These are phyloP conservation scores for Rhingia rostrata DNA, from an alignment of 2,888 invertebrate species.

Conservation along the genomic window DNA sequence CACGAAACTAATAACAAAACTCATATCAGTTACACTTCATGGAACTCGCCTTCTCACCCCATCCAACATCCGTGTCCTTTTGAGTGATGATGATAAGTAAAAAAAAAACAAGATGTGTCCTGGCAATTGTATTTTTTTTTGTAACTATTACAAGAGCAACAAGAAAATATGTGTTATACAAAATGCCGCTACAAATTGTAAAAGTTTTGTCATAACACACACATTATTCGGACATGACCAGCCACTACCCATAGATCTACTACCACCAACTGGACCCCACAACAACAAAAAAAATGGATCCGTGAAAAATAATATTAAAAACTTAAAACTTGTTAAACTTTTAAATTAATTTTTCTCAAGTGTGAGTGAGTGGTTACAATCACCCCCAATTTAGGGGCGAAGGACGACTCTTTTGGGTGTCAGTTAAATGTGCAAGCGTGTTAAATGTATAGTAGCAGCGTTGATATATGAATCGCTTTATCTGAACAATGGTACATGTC, in stretches of 20 bases:
- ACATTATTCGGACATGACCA: slow-evolving; percentile 29
- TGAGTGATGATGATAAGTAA: slow-evolving; percentile 3
- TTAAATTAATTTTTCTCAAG: slow-evolving; percentile 72
- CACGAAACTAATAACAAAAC: slow-evolving; percentile 68
- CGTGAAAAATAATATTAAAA: slow-evolving; percentile 56
- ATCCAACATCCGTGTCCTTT: slow-evolving; percentile 8
- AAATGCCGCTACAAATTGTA: slow-evolving; percentile 68
- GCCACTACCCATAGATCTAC: not conserved
- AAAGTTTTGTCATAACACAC: slow-evolving; percentile 67
- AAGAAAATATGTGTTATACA: slow-evolving; percentile 39
- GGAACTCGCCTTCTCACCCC: not conserved
- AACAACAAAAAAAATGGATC: not conserved
- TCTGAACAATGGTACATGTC: slow-evolving; percentile 49
- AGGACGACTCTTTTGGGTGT: not conserved
- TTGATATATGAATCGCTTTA: slow-evolving; percentile 42
- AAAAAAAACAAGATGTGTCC: not conserved
- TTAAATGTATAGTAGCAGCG: not conserved
- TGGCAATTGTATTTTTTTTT: not conserved
- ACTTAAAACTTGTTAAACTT: slow-evolving; percentile 73
- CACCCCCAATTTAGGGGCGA: not conserved
- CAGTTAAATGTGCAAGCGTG: not conserved
- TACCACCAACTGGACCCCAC: not conserved
- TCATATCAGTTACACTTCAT: slow-evolving; percentile 31
- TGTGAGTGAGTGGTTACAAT: not conserved
- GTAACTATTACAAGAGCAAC: slow-evolving; percentile 33